Percentiles rank a stretch among this genome's conserved stretches.
phyloP scores from a whole-genome alignment of 2,888 invertebrate genomes.

The Mactromeris polynyma region DNA sequence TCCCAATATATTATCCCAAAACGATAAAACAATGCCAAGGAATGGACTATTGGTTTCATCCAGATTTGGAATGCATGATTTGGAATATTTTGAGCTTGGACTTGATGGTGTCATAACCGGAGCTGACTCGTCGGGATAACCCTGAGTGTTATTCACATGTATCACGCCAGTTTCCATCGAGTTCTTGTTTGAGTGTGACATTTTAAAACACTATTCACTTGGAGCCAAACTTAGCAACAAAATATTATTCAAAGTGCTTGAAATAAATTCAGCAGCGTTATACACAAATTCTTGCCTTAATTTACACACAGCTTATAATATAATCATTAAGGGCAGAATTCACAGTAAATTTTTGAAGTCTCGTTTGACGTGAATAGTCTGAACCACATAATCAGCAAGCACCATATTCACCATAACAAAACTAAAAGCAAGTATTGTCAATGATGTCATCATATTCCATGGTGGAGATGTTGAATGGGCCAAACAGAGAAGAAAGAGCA shows the following conservation, averaged over 20 bases:
- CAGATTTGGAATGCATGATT: conserved; percentile 72
- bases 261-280: not conserved
- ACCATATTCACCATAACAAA: conserved; percentile 84
- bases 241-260: not conserved
- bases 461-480: conserved; percentile 77
- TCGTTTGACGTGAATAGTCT: conserved; percentile 81
- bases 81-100: conserved; percentile 81
- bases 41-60: conserved; percentile 73
- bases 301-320: not conserved
- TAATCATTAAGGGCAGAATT: conserved; percentile 3
- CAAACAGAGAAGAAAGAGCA: conserved; percentile 78
- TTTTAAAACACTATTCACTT: not conserved
- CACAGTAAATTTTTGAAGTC: conserved; percentile 78
- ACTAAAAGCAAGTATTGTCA: conserved; percentile 81
- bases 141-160: conserved; percentile 12
- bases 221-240: not conserved
- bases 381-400: conserved; percentile 84
- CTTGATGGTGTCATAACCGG: conserved; percentile 76
- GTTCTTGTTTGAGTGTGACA: not conserved
- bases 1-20: conserved; percentile 86
- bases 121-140: not conserved
- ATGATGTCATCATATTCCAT: conserved; percentile 74
- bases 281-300: not conserved
- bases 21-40: conserved; percentile 78
- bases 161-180: conserved; percentile 32